Evolutionary conservation across 2,888 invertebrate genomes (phyloP).

Genomic region (Dolichopus griseipennis): DNA sequence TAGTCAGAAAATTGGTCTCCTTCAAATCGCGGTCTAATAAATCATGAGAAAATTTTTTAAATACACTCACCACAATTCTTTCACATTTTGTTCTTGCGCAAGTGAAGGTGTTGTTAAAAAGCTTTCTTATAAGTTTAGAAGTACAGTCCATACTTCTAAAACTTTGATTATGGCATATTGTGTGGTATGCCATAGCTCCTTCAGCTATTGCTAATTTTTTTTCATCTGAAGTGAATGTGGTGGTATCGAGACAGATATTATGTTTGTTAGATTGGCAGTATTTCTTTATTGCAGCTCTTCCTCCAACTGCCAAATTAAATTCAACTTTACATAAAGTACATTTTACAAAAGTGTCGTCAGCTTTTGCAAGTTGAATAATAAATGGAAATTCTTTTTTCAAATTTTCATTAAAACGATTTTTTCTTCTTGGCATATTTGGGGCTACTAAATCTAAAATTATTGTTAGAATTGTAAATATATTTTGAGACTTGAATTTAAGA

Average conservation of each 20-base stretch:
- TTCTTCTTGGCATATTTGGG: neutral
- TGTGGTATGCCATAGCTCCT: slow-evolving; percentile 18
- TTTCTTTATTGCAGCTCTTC: slow-evolving; percentile 7
- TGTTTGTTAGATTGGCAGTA: slow-evolving; percentile 9
- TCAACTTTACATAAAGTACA: slow-evolving; percentile 7
- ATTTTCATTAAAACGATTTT: slow-evolving; percentile 7
- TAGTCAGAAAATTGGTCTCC: slow-evolving; percentile 12
- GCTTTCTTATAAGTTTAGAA: slow-evolving; percentile 16
- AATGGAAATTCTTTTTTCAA: slow-evolving; percentile 12
- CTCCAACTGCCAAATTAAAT: slow-evolving; percentile 9
- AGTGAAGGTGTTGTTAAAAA: slow-evolving; percentile 15
- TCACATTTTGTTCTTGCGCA: slow-evolving; percentile 12
- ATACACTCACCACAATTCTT: slow-evolving; percentile 2
- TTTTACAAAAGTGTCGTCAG: slow-evolving; percentile 9
- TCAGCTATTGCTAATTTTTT: slow-evolving; percentile 13
- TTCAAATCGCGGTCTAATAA: neutral
- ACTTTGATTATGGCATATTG: too few relatives aligned
- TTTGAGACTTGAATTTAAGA: too few relatives aligned
- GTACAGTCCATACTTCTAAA: slow-evolving; percentile 18
- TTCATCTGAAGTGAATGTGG: slow-evolving; percentile 5
- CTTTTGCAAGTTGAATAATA: slow-evolving; percentile 8
- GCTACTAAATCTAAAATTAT: too few relatives aligned
- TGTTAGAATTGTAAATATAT: too few relatives aligned
- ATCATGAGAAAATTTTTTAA: slow-evolving; percentile 8
- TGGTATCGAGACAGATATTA: slow-evolving; percentile 10